These are phyloP conservation scores for Miniopterus natalensis DNA, from an alignment of 2,113 vertebrate species.

Conservation along the genomic window DNA sequence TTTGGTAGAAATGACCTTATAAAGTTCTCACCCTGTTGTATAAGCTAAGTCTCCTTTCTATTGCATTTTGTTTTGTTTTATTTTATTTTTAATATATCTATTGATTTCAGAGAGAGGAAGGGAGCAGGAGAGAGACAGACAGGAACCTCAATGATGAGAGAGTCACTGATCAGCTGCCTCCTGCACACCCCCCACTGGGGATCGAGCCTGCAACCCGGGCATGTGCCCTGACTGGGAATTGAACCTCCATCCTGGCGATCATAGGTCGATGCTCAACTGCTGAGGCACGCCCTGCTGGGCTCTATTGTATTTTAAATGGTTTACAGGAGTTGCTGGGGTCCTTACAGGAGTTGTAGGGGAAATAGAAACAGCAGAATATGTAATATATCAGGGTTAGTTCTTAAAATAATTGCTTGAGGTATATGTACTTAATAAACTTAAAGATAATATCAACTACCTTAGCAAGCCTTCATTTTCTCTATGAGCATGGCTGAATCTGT, in stretches of 20 bases:
- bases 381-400: conserved; percentile 19
- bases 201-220: too few relatives aligned
- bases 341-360: neutral
- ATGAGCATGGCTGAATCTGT: neutral
- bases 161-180: too few relatives aligned
- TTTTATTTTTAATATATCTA: too few relatives aligned
- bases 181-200: too few relatives aligned
- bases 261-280: too few relatives aligned
- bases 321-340: neutral
- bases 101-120: too few relatives aligned
- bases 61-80: neutral
- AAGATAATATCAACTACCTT: conserved; percentile 3
- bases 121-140: too few relatives aligned
- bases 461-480: conserved; percentile 19
- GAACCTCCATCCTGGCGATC: too few relatives aligned
- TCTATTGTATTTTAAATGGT: neutral
- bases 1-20: conserved; percentile 44
- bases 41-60: neutral
- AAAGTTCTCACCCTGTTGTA: conserved; percentile 27
- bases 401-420: conserved; percentile 34
- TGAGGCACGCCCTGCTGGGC: too few relatives aligned
- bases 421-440: conserved; percentile 28
- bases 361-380: conserved; percentile 21
- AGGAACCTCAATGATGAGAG: too few relatives aligned
- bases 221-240: too few relatives aligned